Conservation (phyloP, 2,888 invertebrate species). For the Synergus itoensis region DNA sequence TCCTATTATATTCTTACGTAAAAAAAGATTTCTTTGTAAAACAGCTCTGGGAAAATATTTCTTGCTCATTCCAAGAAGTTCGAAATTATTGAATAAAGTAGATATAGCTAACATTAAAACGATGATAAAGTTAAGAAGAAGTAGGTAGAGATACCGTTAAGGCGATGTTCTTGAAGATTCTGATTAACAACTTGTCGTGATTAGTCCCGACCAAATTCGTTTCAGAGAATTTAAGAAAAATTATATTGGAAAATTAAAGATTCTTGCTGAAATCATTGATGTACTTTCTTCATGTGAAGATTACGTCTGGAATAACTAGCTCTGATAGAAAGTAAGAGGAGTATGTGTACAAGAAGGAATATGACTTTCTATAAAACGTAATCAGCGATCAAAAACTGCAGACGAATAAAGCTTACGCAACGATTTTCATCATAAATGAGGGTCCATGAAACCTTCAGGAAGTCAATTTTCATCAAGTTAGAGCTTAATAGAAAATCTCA, state of each 20-base stretch:
- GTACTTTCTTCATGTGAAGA: conserved; percentile 1
- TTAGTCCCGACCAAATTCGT: not conserved
- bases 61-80: conserved; percentile 12
- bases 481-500: conserved; percentile 3
- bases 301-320: not conserved
- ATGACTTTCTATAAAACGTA: conserved; percentile 33
- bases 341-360: conserved; percentile 8
- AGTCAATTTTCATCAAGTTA: conserved; percentile 2
- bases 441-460: conserved; percentile 7
- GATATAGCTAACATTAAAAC: not conserved
- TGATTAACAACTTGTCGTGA: not conserved
- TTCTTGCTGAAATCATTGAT: not conserved
- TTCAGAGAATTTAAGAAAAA: not conserved
- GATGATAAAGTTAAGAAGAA: not conserved
- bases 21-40: not conserved
- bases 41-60: conserved; percentile 42
- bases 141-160: conserved; percentile 1
- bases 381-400: conserved; percentile 29
- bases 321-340: conserved; percentile 12
- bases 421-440: not conserved
- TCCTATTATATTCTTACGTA: not conserved
- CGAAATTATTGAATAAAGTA: too few relatives aligned
- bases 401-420: conserved; percentile 16
- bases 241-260: not conserved
- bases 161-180: not conserved